Base-by-base conservation (phyloP, 2,797 vertebrate genomes). In the Sphenopsis melanotis region DNA sequence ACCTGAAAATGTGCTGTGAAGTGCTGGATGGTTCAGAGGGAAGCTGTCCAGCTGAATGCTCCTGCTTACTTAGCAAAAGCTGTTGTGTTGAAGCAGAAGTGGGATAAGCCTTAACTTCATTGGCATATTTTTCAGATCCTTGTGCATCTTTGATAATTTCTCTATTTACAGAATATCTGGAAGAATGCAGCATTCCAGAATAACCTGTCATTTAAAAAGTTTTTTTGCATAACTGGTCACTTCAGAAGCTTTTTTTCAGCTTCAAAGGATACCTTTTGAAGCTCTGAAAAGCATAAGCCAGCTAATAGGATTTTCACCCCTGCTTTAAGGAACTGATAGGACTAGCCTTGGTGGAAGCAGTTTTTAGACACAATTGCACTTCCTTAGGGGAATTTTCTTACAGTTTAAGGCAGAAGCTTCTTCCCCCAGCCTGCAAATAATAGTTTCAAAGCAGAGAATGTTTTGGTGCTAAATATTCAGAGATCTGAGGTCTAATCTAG, bases 251-350 rank as follows among this genome's bases (percentile, higher is more conserved):
- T 57, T 21, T 80, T 83, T 78, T 82, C 12, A 56, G 37, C 72
- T 83, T 94, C 82, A 85, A 90, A 97, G 76, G 34, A 15, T 80
- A 83, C 30, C 14, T 77, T 91, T 84, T 84, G 63, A 95, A 91
- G 77, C 69, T 88, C 55, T 80, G 55, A 34, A 79, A 95, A 55
- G 56, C 7, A 7, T 92, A 84, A 91, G 34, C 29, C 22, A 56
- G 1, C 44, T 89, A 88, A 92, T 24, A 77, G 75, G 78, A 91
- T 94, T 97, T 93, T 86, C 42, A 47, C n/a, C 42, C 42, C 34
- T 82, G 24, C 82, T 87, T 49, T 57, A 59, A 68, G 47, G 37
- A 44, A 53, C 36, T 85, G 66, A 30, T 57, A 42, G 49, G 69
- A 66, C 42, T 78, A 44, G 76, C 52, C 34, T 83, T 91, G 49